These are phyloP conservation scores for Notiomystis cincta DNA, from an alignment of 2,113 vertebrate species.

Conservation along the genomic window DNA sequence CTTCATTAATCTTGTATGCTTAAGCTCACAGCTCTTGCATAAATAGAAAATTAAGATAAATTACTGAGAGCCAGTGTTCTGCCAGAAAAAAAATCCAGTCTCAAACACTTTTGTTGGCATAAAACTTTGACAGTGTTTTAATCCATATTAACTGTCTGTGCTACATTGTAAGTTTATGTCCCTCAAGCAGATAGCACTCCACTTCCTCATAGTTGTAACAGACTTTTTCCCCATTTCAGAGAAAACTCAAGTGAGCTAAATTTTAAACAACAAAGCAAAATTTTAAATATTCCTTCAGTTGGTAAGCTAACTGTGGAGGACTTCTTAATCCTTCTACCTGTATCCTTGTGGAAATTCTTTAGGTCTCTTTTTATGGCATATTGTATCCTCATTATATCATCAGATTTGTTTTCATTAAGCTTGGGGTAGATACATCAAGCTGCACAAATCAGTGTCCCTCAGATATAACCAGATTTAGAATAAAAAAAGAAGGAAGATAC, in stretches of 20 bases:
- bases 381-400: not conserved
- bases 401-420: not conserved
- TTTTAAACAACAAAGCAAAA: not conserved
- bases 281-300: not conserved
- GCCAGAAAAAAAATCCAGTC: not conserved
- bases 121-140: not conserved
- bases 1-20: constrained; percentile 22
- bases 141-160: not conserved
- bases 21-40: not conserved
- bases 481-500: not conserved
- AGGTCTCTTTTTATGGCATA: not conserved
- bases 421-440: not conserved
- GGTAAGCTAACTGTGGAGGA: not conserved
- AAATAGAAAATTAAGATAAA: constrained; percentile 41
- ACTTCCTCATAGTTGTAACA: not conserved
- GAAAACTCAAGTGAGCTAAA: not conserved
- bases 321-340: not conserved
- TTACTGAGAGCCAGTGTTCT: not conserved
- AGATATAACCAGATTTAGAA: not conserved
- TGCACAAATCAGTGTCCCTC: not conserved
- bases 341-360: not conserved
- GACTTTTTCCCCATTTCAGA: not conserved
- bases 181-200: constrained; percentile 31
- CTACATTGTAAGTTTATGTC: not conserved
- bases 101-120: not conserved